Percentiles rank a stretch among this genome's conserved stretches.
Evolutionary conservation across 2,888 invertebrate species (phyloP).

Genomic region (Caenorhabditis drosophilae): DNA sequence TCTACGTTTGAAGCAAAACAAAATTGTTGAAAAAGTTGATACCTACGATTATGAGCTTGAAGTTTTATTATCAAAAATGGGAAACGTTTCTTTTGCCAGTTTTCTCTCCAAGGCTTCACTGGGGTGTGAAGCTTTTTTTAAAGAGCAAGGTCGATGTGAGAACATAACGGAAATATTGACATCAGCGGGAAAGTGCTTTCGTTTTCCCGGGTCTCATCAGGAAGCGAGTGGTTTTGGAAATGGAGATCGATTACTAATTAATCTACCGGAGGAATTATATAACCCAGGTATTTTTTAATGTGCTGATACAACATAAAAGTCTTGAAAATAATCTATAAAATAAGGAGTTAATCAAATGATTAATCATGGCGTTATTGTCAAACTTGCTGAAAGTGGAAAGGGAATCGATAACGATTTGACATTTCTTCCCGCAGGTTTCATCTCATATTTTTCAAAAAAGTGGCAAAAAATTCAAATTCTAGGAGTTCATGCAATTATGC

Average conservation of each 20-base stretch:
- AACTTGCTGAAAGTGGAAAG: conserved; percentile 55
- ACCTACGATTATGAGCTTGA: conserved; percentile 42
- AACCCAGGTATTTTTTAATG: conserved; percentile 32
- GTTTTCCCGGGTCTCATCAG: conserved; percentile 53
- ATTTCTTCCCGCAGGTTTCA: conserved; percentile 53
- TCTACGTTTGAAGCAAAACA: conserved; percentile 13
- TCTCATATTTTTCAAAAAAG: background rate
- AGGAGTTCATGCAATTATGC: conserved; percentile 65
- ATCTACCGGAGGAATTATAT: conserved; percentile 56
- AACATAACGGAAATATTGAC: conserved; percentile 55
- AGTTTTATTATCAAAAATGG: conserved; percentile 30
- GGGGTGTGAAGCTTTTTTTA: conserved; percentile 54
- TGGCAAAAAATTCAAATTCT: conserved; percentile 1
- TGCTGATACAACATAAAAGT: no score
- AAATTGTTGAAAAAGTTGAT: conserved; percentile 41
- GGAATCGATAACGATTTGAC: conserved; percentile 58
- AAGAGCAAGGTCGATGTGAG: conserved; percentile 42
- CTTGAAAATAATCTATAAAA: background rate
- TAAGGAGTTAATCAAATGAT: conserved; percentile 55
- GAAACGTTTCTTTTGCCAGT: conserved; percentile 51
- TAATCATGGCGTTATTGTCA: conserved; percentile 63
- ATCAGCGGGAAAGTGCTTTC: conserved; percentile 62
- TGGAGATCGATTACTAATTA: conserved; percentile 52
- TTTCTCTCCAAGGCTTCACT: conserved; percentile 50
- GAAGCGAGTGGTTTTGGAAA: conserved; percentile 55